A percentile compares a stretch with the other conserved stretches of the same genome.
Evolutionary conservation across 2,888 invertebrate genomes (phyloP).

Genomic region (Meteorus colon): DNA sequence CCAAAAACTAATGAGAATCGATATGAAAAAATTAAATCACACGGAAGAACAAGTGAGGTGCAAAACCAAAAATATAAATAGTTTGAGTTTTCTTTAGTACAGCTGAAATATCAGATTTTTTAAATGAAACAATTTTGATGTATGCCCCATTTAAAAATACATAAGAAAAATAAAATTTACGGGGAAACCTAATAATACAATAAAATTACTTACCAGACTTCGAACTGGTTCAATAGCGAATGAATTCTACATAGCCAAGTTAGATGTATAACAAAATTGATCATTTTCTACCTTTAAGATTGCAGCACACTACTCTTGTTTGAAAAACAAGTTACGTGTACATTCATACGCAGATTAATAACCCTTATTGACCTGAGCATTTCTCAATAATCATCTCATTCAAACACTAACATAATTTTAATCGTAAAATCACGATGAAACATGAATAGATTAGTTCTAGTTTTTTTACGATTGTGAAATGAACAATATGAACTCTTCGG

Average conservation of each 20-base stretch:
- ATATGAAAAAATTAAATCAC: slow-evolving; percentile 22
- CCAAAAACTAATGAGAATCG: not conserved
- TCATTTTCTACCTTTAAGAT: not conserved
- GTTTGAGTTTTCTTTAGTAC: too few relatives aligned
- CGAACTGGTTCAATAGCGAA: not conserved
- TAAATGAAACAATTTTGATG: not conserved
- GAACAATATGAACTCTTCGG: not conserved
- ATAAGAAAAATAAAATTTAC: not conserved
- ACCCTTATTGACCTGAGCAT: not conserved
- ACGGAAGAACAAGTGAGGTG: slow-evolving; percentile 4
- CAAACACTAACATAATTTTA: not conserved
- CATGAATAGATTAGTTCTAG: not conserved
- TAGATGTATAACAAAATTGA: not conserved
- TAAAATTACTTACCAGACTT: not conserved
- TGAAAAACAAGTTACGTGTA: slow-evolving; percentile 1
- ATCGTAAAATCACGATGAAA: not conserved
- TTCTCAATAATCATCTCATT: not conserved
- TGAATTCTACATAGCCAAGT: not conserved
- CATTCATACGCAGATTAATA: slow-evolving; percentile 3
- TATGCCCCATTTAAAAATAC: not conserved
- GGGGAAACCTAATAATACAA: not conserved
- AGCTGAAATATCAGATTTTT: not conserved
- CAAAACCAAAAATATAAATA: not conserved
- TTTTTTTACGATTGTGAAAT: not conserved
- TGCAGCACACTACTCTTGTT: not conserved